Evolutionary conservation across 2,888 invertebrate genomes (phyloP), one percentile per base, ranked within the genome.

Genomic region (Euzophera pinguis): DNA sequence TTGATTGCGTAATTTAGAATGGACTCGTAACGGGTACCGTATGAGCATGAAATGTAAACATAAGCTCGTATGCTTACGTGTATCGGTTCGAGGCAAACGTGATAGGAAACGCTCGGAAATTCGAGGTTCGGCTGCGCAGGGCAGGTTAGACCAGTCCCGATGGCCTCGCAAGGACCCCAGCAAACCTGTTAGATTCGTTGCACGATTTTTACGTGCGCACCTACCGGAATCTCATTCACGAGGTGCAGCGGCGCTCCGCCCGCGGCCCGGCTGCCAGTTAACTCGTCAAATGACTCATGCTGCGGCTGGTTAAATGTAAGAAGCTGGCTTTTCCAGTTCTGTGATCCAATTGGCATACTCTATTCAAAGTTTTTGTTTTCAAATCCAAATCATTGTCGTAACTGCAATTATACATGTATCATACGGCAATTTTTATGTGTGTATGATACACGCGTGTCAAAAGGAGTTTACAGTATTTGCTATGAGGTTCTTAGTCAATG

Each of bases 171-270:
- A 89, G 89, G 89, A 89, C 86, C 85, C 83, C 88, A 84, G 84
- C 79, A 89, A 90, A 90, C 90, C 90, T 89, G 90, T 90, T 89
- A 89, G 90, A 90, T 90, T 89, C 84, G 88, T 89, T 88, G 89
- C 88, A 88, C 88, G 90, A 90, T 90, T 90, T 90, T 90, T 90
- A 90, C 88, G 89, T 89, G 87, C 83, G 86, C 86, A 87, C 87
- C 88, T 87, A 89, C 87, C 88, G 89, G 88, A 84, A 88, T 89
- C 86, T 87, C 90, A 89, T 89, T 89, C 82, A 89, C 84, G 83
- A 82, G 84, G 78, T 84, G 78, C 80, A 79, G 72, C 72, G 79
- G 22, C 5, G 2, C 22, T 22, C 74, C 77, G 67, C 74, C 77
- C 70, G 67, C 71, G 68, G 69, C 71, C 73, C 74, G 77, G 73